Base-by-base conservation (phyloP, 1,140 invertebrate genomes). In the Ganaspis sp. region DNA sequence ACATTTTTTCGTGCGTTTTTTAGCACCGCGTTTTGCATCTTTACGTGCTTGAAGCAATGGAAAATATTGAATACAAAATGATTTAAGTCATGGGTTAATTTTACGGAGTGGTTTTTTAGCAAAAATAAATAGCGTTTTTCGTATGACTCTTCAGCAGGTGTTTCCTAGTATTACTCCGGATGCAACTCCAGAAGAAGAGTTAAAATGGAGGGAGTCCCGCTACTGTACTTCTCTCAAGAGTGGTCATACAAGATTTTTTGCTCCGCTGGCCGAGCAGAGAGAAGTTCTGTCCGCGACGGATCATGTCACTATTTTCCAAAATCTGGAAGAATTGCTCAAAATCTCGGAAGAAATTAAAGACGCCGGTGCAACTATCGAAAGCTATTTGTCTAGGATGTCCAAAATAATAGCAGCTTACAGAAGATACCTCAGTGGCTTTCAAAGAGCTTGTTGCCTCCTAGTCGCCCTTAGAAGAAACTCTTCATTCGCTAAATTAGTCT, bases 301-400 rank as follows among this genome's bases (percentile, higher is more conserved):
- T 84, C 95, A 96, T 87, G 92, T 94, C 85, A 93, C 94, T 9
- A 90, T 97, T 11, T 97, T 96, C 86, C 96, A 97, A 90, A 97
- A 97, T 87, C 93, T 95, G 73, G 95, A 96, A 88, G 96, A 97
- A 92, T 91, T 97, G 53, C 89, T 96, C 70, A 93, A 95, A 84
- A 91, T 96, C 74, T 95, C 95, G 1, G 95, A 96, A 88, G 96
- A 96, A 78, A 94, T 96, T 23, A 88, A 96, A 29, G 95, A 97
- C 82, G 93, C 95, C 86, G 91, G 95, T 54, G 92, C 95, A 72
- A 93, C 94, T 80, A 93, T 96, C 77, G 95, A 96, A 37, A 94
- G 94, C 40, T 97, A 96, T 88, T 90, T 95, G 19, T 93, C 93
- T 34, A 95, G 96, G 87, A 92, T 95, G 71, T 92, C 93, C 45